Evolutionary conservation across 2,797 vertebrate species (phyloP).

Genomic region (Pseudochromis fuscus): DNA sequence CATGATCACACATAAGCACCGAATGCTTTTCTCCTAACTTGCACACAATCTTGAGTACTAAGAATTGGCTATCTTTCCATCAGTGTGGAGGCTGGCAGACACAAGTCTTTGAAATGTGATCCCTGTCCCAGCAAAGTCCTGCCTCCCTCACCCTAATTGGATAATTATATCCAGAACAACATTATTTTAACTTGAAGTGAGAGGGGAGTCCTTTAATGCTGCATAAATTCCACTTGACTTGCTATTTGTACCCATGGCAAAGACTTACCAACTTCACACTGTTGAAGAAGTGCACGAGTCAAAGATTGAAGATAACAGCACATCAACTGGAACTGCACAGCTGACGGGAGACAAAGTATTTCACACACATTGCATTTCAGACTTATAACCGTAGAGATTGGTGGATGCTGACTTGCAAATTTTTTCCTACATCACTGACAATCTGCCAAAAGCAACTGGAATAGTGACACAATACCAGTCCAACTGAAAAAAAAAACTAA

Average conservation of each 20-base stretch:
- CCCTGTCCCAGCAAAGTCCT: constrained; percentile 82
- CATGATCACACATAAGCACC: constrained; percentile 64
- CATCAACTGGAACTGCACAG: constrained; percentile 43
- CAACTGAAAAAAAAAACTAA: constrained; percentile 22
- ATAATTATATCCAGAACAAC: constrained; percentile 91
- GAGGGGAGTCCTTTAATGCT: constrained; percentile 76
- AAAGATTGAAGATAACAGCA: constrained; percentile 29
- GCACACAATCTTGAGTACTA: constrained; percentile 61
- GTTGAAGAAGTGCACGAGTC: constrained; percentile 71
- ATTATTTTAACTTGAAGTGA: constrained; percentile 86
- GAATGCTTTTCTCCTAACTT: constrained; percentile 66
- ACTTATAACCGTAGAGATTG: not conserved
- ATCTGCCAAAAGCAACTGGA: constrained; percentile 21
- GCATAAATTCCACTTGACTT: constrained; percentile 82
- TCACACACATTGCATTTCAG: constrained; percentile 32
- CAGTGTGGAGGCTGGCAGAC: constrained; percentile 82
- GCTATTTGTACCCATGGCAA: constrained; percentile 78
- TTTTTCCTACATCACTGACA: constrained; percentile 19
- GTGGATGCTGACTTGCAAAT: constrained; percentile 7
- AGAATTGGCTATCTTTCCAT: constrained; percentile 78
- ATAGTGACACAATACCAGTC: constrained; percentile 22
- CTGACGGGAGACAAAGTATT: constrained; percentile 33
- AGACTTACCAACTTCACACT: constrained; percentile 74
- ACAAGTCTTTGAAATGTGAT: constrained; percentile 89
- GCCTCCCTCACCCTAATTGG: constrained; percentile 83